Evolutionary conservation across 2,113 vertebrate species (phyloP), one percentile per base, ranked within the genome.

Genomic region (Takifugu flavidus): DNA sequence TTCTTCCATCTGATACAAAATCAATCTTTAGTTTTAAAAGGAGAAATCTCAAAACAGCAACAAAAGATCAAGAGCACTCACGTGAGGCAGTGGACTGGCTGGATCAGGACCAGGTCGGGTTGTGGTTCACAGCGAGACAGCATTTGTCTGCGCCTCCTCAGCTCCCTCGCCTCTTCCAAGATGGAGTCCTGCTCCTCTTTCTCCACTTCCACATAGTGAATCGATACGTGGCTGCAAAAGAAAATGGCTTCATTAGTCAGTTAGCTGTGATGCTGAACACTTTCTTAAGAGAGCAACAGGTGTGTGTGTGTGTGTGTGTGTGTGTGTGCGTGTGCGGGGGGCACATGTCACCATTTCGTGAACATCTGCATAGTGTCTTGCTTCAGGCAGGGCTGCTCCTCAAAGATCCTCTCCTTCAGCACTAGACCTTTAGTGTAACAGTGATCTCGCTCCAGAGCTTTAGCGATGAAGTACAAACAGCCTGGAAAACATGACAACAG

Each of bases 291-390:
- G 6, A 39, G 11, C 34, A 39, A 39, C n/a, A 49, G 59, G 13
- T 4, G 49, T 11, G 39, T 20, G 20, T 20, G 20, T 20, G 20
- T 20, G 20, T 20, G 20, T 20, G 20, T 20, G 20, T n/a, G n/a
- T n/a, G n/a, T n/a, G n/a, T n/a, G n/a, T n/a, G n/a, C n/a, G n/a
- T 20, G 20, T 20, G 20, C 20, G 61, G 14, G 45, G 3, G 31
- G 20, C 0, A 53, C 6, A 56, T 15, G 45, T 86, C 75, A 98
- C 97, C 96, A 97, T 88, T 93, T 95, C 1, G 91, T 91, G 70
- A 99, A 98, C 94, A 98, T 95, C 58, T 92, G 91, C 63, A 95
- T 90, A 0, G 97, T 97, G 83, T 99, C 97, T 58, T 91, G 94
- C 72, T 74, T 92, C 61, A 99, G 92, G 72, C 94, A 93, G 4